phyloP scores from a whole-genome alignment of 2,113 vertebrate genomes.

The Meleagris gallopavo region DNA sequence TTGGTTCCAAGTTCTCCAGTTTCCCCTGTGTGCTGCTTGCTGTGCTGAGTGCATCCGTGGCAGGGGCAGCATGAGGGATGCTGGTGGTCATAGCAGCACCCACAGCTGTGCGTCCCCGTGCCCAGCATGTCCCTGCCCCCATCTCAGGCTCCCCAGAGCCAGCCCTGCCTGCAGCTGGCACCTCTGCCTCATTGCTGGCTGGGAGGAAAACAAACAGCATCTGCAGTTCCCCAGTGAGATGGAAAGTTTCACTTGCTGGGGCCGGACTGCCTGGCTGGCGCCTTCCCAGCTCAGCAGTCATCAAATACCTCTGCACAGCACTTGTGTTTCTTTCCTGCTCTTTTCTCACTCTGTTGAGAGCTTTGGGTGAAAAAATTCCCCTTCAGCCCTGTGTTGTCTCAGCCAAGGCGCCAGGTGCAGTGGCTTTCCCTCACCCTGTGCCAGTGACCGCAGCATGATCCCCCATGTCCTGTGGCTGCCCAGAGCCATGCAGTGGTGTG shows the following conservation, averaged over 20 bases:
- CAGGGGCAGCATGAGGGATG: not conserved
- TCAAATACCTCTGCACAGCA: not conserved
- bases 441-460: accelerated
- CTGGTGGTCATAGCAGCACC: not conserved
- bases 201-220: constrained; percentile 48
- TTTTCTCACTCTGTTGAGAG: not conserved
- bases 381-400: not conserved
- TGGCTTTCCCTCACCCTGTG: not conserved
- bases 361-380: not conserved
- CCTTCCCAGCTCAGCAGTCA: not conserved
- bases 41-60: not conserved
- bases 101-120: not conserved
- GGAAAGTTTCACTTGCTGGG: constrained; percentile 50
- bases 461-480: accelerated
- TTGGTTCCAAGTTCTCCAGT: not conserved
- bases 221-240: not conserved
- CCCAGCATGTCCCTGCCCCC: not conserved
- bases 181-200: not conserved
- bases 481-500: not conserved
- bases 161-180: constrained; percentile 6
- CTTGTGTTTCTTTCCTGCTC: accelerated
- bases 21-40: not conserved
- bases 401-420: not conserved
- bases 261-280: not conserved
- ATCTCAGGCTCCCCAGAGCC: not conserved